Percentiles rank a stretch among this genome's conserved stretches.
Conservation (phyloP, 2,888 invertebrate genomes). For the Parascotia fuliginaria region DNA sequence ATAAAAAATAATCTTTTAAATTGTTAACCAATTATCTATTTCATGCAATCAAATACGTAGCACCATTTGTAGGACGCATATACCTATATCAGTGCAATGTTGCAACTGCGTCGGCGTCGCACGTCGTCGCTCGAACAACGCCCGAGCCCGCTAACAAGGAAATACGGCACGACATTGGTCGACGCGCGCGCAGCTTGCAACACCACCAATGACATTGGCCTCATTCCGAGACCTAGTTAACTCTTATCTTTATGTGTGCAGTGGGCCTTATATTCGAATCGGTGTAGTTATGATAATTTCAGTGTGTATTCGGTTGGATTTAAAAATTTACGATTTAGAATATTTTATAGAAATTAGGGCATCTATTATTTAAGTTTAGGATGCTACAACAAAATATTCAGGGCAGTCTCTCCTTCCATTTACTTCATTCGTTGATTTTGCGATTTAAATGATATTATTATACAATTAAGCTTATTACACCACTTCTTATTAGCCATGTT, state of each 20-base stretch:
- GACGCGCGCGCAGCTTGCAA: slow-evolving; percentile 71
- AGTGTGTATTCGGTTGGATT: slow-evolving; percentile 24
- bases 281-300: slow-evolving; percentile 37
- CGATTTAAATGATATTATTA: no score
- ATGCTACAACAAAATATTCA: no score
- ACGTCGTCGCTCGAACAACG: slow-evolving; percentile 29
- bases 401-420: no score
- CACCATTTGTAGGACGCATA: not conserved
- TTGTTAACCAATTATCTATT: not conserved
- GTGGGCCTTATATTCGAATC: slow-evolving; percentile 30
- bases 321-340: not conserved
- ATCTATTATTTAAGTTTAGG: no score
- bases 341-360: not conserved
- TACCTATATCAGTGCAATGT: slow-evolving; percentile 33
- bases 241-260: slow-evolving; percentile 70
- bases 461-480: no score
- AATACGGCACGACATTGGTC: slow-evolving; percentile 72
- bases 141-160: slow-evolving; percentile 57
- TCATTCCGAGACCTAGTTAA: slow-evolving; percentile 75
- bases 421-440: no score
- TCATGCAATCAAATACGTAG: slow-evolving; percentile 12
- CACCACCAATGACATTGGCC: slow-evolving; percentile 77
- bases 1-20: not conserved
- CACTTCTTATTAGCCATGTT: no score
- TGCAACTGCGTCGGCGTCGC: slow-evolving; percentile 25